Base-by-base conservation (phyloP, 1,140 invertebrate species). In the Euwallacea similis region DNA sequence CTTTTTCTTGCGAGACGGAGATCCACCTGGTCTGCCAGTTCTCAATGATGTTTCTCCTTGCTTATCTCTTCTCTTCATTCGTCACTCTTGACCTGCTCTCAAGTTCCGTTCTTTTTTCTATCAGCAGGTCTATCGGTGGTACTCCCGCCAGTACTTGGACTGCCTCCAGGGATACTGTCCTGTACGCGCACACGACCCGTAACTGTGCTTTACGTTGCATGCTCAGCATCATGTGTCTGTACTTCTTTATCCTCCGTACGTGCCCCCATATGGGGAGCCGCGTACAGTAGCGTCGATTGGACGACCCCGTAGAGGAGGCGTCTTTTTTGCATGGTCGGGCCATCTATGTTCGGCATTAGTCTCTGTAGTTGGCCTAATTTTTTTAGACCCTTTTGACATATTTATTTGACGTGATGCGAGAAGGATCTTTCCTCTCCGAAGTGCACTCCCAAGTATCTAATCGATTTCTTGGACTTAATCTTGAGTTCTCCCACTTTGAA, bases 61-160 rank as follows among this genome's bases (percentile, higher is more conserved):
- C n/a, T n/a, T n/a, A 33, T 60, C 66, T 61, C 59, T 16, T 43
- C 7, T 61, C 10, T 33, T 65, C 11, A 8, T 21, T n/a, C n/a
- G n/a, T n/a, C n/a, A n/a, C n/a, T n/a, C n/a, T n/a, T n/a, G n/a
- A n/a, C n/a, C n/a, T n/a, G n/a, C n/a, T n/a, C 10, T 58, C 56
- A 6, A 56, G 16, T 21, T n/a, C 2, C 10, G 58, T 42, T 42
- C 42, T 54, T 42, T 78, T 74, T 41, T 68, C 66, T 8, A 67
- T 73, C 42, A 77, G 33, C 2, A 76, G 73, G 13, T 77, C 73
- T 6, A 80, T 75, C 6, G 77, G 77, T 4, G 71, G 66, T 8
- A 72, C 58, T 47, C 53, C 73, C 7, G 77, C n/a, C n/a, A n/a
- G n/a, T n/a, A n/a, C n/a, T n/a, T n/a, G n/a, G n/a, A n/a, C n/a